A percentile compares a stretch with the other conserved stretches of the same genome.
phyloP scores from a whole-genome alignment of 2,113 vertebrate species.

The cattle (Bos taurus) region ARS-UCD2.0 NC_037329.1:59347001-59347500 shows the following conservation, averaged over 20 bases:
- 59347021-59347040: not conserved
- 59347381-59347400: not conserved
- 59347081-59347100: not conserved
- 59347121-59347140: not conserved
- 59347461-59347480: not conserved
- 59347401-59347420: not conserved
- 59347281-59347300: not conserved
- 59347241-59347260: not conserved
- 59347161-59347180: not conserved
- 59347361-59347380: not conserved
- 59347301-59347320: not conserved
- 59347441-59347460: not conserved
- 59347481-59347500: not conserved
- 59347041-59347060: not conserved
- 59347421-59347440: not conserved
- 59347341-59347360: not conserved
- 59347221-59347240: not conserved
- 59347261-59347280: fast-evolving
- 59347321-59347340: not conserved
- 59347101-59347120: not conserved
- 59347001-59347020: not conserved
- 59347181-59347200: not conserved
- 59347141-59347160: not conserved
- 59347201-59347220: not conserved
- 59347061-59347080: not conserved